Evolutionary conservation across 2,113 vertebrate species (phyloP).

Genomic region (Siniperca chuatsi): DNA sequence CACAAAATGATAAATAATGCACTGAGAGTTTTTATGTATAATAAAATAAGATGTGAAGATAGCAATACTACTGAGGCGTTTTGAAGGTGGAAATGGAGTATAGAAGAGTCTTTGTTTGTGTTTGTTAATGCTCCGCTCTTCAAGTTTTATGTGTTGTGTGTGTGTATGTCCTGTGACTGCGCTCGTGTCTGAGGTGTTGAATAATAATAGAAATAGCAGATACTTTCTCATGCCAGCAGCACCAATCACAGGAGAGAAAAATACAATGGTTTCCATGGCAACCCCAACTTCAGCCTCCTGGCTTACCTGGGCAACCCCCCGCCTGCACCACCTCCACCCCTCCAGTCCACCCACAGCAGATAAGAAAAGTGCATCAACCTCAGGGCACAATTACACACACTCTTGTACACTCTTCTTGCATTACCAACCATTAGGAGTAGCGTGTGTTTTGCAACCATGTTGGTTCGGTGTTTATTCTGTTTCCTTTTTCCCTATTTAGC

Average conservation of each 20-base stretch:
- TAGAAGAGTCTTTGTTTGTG: slow-evolving; percentile 59
- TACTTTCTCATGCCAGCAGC: slow-evolving; percentile 79
- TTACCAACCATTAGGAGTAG: not conserved
- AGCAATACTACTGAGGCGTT: not conserved
- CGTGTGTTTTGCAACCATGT: slow-evolving; percentile 5
- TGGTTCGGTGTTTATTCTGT: not conserved
- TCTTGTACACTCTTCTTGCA: not conserved
- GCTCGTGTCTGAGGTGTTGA: slow-evolving; percentile 81
- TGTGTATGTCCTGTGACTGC: slow-evolving; percentile 70
- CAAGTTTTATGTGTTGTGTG: slow-evolving; percentile 18
- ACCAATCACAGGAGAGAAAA: slow-evolving; percentile 81
- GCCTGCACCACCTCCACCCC: not conserved
- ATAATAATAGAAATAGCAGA: slow-evolving; percentile 86
- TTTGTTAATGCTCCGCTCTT: slow-evolving; percentile 11
- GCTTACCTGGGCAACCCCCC: slow-evolving; percentile 13
- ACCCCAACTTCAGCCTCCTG: slow-evolving; percentile 75
- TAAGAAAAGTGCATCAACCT: slow-evolving; percentile 45
- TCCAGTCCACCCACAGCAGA: slow-evolving; percentile 13
- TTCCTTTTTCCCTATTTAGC: not conserved
- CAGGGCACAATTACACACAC: slow-evolving; percentile 26
- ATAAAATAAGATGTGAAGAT: slow-evolving; percentile 19
- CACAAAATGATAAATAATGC: slow-evolving; percentile 3
- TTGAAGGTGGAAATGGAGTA: slow-evolving; percentile 4
- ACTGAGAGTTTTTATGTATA: not conserved
- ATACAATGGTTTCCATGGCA: slow-evolving; percentile 86